Conservation (phyloP, 1,140 invertebrate genomes). For the Cyphomyrmex costatus region DNA sequence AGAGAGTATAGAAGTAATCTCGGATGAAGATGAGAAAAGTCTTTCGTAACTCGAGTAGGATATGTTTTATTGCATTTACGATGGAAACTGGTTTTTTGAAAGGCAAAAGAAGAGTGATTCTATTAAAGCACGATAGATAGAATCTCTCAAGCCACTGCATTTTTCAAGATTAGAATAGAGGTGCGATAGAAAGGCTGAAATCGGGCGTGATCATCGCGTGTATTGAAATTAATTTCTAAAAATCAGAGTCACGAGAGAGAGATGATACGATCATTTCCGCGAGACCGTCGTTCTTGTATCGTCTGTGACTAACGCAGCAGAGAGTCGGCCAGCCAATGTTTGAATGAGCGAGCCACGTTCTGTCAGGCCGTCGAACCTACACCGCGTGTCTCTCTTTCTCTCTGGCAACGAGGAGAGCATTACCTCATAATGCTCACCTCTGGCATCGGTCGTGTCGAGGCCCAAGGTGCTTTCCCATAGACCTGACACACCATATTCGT, state of each 20-base stretch:
- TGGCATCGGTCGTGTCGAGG: slow-evolving; percentile 65
- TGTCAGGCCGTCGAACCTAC: slow-evolving; percentile 74
- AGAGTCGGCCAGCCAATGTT: slow-evolving; percentile 44
- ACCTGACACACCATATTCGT: slow-evolving; percentile 72
- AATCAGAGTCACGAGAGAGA: slow-evolving; percentile 26
- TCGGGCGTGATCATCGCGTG: slow-evolving; percentile 3
- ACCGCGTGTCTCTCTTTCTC: slow-evolving; percentile 47
- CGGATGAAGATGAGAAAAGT: slow-evolving; percentile 15
- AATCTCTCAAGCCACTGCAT: not conserved
- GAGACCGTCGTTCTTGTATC: slow-evolving; percentile 47
- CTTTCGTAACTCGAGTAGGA: slow-evolving; percentile 2
- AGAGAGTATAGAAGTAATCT: slow-evolving; percentile 46
- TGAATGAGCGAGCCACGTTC: slow-evolving; percentile 68
- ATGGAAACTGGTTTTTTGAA: slow-evolving; percentile 8
- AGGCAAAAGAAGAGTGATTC: slow-evolving; percentile 11
- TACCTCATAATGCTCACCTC: slow-evolving; percentile 76
- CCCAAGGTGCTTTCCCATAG: slow-evolving; percentile 74
- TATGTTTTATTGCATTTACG: slow-evolving; percentile 6
- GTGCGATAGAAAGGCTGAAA: not conserved
- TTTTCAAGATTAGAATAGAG: slow-evolving; percentile 31
- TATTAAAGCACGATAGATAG: slow-evolving; percentile 27
- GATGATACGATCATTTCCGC: slow-evolving; percentile 8
- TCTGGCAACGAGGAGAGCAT: slow-evolving; percentile 51
- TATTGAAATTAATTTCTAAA: slow-evolving; percentile 54
- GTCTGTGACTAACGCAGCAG: slow-evolving; percentile 60